Evolutionary conservation across 53 echinoderm and acorn worm genomes (phyloP).

Genomic region (Holothuria scabra): DNA sequence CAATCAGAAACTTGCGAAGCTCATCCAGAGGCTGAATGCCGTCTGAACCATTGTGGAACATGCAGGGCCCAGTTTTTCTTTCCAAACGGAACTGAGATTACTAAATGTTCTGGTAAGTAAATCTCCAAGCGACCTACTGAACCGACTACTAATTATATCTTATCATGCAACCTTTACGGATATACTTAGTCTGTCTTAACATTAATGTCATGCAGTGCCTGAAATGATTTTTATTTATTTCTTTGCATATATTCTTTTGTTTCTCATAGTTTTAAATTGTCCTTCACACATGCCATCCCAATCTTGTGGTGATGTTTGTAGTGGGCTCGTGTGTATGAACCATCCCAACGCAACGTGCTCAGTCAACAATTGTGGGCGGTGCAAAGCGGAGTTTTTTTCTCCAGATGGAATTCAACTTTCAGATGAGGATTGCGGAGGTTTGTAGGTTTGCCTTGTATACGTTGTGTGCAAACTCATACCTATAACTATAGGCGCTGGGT

Average conservation of each 20-base stretch:
- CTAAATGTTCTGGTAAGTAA: conserved; percentile 14
- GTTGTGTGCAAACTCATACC: too few species aligned
- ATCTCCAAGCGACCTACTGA: too few species aligned
- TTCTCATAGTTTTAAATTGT: too few species aligned
- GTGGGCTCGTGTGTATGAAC: not conserved
- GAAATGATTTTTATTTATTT: too few species aligned
- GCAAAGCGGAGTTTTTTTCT: not conserved
- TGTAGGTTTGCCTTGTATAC: too few species aligned
- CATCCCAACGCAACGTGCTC: not conserved
- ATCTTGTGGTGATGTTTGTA: not conserved
- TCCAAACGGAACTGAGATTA: conserved; percentile 28
- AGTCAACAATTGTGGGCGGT: conserved; percentile 11
- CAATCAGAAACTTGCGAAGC: not conserved
- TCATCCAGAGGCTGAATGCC: conserved; percentile 34
- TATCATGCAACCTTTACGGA: too few species aligned
- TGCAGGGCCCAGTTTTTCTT: conserved; percentile 30
- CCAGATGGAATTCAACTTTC: not conserved
- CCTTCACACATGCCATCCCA: not conserved
- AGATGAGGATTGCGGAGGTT: conserved; percentile 24
- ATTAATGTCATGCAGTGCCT: too few species aligned
- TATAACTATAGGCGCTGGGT: too few species aligned
- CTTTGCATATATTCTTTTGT: too few species aligned
- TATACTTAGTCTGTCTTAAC: too few species aligned
- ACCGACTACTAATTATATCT: too few species aligned
- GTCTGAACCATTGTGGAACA: conserved; percentile 25